Conservation (phyloP, 2,797 vertebrate species). For the Cyclura pinguis region DNA sequence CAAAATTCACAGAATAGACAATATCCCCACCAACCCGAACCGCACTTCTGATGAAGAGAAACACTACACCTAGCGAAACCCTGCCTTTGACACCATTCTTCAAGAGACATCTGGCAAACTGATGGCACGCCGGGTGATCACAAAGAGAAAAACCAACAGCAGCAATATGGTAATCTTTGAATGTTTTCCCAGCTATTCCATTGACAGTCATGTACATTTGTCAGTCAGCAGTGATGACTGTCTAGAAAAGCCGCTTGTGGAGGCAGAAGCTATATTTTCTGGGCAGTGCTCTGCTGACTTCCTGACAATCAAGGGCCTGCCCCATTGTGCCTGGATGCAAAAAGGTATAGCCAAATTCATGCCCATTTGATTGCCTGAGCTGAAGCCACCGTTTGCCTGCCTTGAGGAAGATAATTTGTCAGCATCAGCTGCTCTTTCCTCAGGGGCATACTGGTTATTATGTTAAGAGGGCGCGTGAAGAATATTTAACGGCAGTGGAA, state of each 20-base stretch:
- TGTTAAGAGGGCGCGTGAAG: conserved; percentile 78
- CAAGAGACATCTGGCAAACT: not conserved
- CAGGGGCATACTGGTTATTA: conserved; percentile 81
- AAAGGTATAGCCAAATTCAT: conserved; percentile 42
- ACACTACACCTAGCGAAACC: not conserved
- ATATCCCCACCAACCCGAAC: not conserved
- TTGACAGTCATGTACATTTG: rapidly evolving
- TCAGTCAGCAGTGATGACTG: not conserved
- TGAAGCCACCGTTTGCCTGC: conserved; percentile 77
- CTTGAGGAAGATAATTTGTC: conserved; percentile 81
- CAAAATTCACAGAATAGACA: not conserved
- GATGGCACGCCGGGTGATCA: not conserved
- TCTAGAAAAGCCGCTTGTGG: conserved; percentile 10
- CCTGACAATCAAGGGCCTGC: conserved; percentile 24
- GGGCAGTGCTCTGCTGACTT: not conserved
- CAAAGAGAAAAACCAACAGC: rapidly evolving
- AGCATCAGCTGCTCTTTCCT: conserved; percentile 83
- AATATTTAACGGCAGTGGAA: conserved; percentile 71
- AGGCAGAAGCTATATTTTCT: not conserved
- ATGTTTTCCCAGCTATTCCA: not conserved
- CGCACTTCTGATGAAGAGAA: not conserved
- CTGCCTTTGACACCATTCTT: not conserved
- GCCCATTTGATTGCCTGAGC: conserved; percentile 68
- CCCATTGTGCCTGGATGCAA: not conserved
- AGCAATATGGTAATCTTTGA: conserved; percentile 1